phyloP scores from a whole-genome alignment of 2,113 vertebrate genomes.

The Erpornis zantholeuca region DNA sequence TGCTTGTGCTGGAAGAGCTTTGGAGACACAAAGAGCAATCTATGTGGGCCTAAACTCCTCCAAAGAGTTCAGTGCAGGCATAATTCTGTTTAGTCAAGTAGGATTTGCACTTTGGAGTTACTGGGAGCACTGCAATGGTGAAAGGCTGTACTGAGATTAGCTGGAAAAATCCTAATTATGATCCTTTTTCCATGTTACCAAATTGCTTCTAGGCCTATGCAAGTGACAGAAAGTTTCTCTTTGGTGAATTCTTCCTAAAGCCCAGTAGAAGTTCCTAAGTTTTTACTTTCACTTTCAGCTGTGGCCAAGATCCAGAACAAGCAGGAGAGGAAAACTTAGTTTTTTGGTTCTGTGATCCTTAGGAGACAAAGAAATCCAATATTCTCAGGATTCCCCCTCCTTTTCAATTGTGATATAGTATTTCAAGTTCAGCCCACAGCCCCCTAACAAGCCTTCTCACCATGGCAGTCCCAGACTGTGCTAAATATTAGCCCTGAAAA shows the following conservation, averaged over 20 bases:
- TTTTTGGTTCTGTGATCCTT: neutral
- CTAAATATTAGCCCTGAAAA: neutral
- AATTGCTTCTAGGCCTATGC: neutral
- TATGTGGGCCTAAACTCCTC: neutral
- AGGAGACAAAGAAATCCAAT: neutral
- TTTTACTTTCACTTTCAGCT: neutral
- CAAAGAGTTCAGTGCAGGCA: neutral
- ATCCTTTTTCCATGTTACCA: neutral
- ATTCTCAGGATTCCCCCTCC: neutral
- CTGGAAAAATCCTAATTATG: neutral
- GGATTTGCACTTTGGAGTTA: neutral
- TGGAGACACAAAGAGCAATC: neutral
- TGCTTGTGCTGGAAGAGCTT: neutral
- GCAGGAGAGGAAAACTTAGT: neutral
- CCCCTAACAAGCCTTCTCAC: neutral
- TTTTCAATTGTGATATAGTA: neutral
- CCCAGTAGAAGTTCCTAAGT: neutral
- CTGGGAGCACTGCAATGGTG: neutral
- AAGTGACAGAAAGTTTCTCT: neutral
- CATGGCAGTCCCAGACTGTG: neutral
- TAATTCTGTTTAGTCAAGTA: neutral
- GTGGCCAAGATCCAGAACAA: neutral
- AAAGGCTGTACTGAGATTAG: neutral
- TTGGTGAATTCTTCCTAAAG: neutral
- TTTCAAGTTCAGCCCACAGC: neutral